Base-by-base conservation (phyloP, 1,140 invertebrate species). In the Tetramorium simillimum region DNA sequence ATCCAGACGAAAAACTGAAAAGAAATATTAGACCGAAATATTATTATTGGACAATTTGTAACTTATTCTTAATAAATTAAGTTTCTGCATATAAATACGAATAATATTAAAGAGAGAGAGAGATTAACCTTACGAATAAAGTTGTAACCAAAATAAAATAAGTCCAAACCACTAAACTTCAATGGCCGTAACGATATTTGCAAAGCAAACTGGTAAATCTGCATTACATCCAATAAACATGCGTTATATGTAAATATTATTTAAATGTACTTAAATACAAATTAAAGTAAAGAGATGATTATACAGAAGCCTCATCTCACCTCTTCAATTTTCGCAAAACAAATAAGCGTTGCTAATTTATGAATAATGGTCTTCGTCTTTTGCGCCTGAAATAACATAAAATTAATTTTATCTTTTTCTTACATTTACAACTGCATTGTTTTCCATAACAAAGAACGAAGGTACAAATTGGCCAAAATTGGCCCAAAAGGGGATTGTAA, bases 81-180 rank as follows among this genome's bases (percentile, higher is more conserved):
- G 33, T 37, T 78, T 24, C 1, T 46, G 16, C 1, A 76, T 16
- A 62, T 33, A 62, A 5, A 43, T 33, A 33, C 10, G 24, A 18
- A 56, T 24, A 6, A 70, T 56, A 49, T 24, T 82, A 70, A 43
- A 69, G 33, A 70, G 43, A 69, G 33, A 4, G 4, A 33, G 33
- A 65, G 18, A 28, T 40, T 40, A 53, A 81, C 77, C 65, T 58
- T 46, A 33, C 9, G 67, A 28, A 73, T 46, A 72, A 60, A 73
- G 0, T 16, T 28, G 14, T 82, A 60, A 2, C 51, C 80, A 58
- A 73, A 82, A 9, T 28, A 56, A 73, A 82, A 73, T 21, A 82
- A 0, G 0, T 21, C 67, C 10, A n/a, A 46, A 33, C 51, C 80
- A 10, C 6, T 82, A 6, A 82, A 58, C 14, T 73, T 72, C 24